Evolutionary conservation across 1,140 invertebrate genomes (phyloP).

Genomic region (Tribolium madens): DNA sequence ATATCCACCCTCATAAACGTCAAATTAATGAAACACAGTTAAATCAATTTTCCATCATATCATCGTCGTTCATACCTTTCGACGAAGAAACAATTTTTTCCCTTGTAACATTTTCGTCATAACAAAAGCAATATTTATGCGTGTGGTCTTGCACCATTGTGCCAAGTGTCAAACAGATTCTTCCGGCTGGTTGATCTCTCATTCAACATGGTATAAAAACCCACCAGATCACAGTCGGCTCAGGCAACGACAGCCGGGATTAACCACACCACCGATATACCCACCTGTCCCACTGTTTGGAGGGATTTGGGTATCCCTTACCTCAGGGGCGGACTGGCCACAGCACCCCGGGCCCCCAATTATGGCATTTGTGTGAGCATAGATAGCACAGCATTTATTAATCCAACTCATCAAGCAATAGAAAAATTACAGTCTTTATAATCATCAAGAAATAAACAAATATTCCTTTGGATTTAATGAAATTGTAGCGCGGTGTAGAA

Average conservation of each 20-base stretch:
- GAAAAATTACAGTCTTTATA: too few species aligned
- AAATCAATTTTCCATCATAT: not conserved
- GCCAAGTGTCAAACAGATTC: slow-evolving; percentile 26
- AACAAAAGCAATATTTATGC: not conserved
- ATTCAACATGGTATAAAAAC: slow-evolving; percentile 12
- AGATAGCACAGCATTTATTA: too few species aligned
- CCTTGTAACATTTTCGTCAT: too few species aligned
- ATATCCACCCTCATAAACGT: not conserved
- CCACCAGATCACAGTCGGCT: not conserved
- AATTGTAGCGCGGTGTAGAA: too few species aligned
- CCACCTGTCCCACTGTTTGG: slow-evolving; percentile 24
- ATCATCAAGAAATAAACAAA: too few species aligned
- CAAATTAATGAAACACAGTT: not conserved
- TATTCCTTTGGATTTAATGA: too few species aligned
- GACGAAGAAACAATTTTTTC: too few species aligned
- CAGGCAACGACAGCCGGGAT: not conserved
- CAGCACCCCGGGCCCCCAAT: too few species aligned
- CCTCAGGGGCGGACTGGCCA: too few species aligned
- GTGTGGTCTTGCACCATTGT: slow-evolving; percentile 24
- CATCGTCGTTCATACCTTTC: not conserved
- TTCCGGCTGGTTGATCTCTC: slow-evolving; percentile 19
- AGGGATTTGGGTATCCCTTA: slow-evolving; percentile 1
- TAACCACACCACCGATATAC: slow-evolving; percentile 17
- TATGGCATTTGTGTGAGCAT: too few species aligned
- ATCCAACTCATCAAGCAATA: too few species aligned